Base-by-base conservation (phyloP, 2,113 vertebrate species). In the Maccullochella peelii region DNA sequence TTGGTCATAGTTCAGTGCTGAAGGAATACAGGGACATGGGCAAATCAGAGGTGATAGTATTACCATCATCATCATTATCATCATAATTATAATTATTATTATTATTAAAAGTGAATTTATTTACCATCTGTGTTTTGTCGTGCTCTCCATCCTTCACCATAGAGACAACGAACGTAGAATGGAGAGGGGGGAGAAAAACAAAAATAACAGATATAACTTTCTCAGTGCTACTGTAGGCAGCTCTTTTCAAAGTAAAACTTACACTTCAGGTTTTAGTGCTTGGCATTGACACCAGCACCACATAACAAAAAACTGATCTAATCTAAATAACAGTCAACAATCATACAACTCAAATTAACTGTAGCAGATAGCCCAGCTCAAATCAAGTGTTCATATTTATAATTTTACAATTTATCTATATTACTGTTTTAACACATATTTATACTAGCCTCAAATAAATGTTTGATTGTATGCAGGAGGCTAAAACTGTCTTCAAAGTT, bases 61-160 rank as follows among this genome's bases (percentile, higher is more conserved):
- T 62, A 73, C 50, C 69, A 87, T 73, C 65, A 80, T 85, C 12
- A 65, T 74, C 23, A 58, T 89, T 33, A 82, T 72, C 38, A 72
- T 59, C 25, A 73, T 55, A 0, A 49, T 70, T 0, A 58, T 73
- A 33, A 65, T 74, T 50, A 23, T 80, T 77, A 58, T 73, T 52
- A 71, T 89, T 86, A 88, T 88, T 89, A 85, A 94, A 94, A 91
- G 87, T 94, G 83, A 70, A 77, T 93, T 95, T 95, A 95, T 95
- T 96, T 96, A 96, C 95, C 95, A 95, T 96, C 94, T 82, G 94
- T 93, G 94, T 95, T 96, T 95, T 96, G 95, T 80, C 94, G 92
- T 78, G 95, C 95, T 94, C 95, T 94, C 95, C 95, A 95, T 95
- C 95, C 95, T 96, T 96, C 95, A 94, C 79, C 94, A 94, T 87